Base-by-base conservation (phyloP, 2,888 invertebrate genomes). In the Drosophila seclusa region DNA sequence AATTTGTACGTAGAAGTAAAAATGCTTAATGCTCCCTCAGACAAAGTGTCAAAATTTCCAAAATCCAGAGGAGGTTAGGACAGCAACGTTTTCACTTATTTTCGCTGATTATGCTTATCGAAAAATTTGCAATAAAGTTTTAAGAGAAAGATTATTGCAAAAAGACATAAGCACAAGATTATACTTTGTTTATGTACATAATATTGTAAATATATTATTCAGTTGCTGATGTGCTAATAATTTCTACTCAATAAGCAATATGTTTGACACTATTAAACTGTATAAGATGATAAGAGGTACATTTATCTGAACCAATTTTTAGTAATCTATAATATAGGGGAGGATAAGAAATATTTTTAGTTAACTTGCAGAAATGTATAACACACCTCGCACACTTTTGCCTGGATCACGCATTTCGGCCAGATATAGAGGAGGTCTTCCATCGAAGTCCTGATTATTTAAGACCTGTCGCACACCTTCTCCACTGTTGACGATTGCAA, bases 381-480 rank as follows among this genome's bases (percentile, higher is more conserved):
- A 27, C 75, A n/a, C 18, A 93, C 93, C 93, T 76, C 86, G 85
- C 11, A 89, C 53, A 49, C 90, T 67, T 34, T 73, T 73, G 68
- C 90, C 83, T 8, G 91, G 94, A 54, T 95, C 94, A 63, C 96
- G 93, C 55, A 95, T 91, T 42, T 94, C 91, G 1, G 92, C 91
- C 1, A 95, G 18, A 68, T 93, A 93, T 4, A 94, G 90, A 49
- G 94, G 94, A 67, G 94, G 91, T 38, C 96, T 93, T 2, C 96
- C 96, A 86, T 95, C 95, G 62, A 95, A 95, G 55, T 94, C 95
- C 21, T 94, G 94, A n/a, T 94, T 93, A 38, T 92, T 92, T 0
- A 96, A 91, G 53, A 95, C 92, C 86, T 96, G 95, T 67, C 94
- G 95, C 0, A 95, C 93, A 27, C 94, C 93, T 2, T 93, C 92